phyloP scores from a whole-genome alignment of 1,140 invertebrate genomes.

The Thaumatotibia leucotreta region DNA sequence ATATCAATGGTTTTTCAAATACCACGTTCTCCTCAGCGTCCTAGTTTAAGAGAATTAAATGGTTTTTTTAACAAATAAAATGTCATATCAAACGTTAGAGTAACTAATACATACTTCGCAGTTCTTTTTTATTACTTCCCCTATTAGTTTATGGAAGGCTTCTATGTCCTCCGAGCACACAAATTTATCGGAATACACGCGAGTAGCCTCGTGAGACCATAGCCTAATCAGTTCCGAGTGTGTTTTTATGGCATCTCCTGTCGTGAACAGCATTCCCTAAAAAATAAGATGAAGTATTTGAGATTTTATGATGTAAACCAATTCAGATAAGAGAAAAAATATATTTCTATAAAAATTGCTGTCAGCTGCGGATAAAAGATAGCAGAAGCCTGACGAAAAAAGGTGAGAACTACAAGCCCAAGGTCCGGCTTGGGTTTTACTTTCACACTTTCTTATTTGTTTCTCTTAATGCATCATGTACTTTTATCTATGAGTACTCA shows the following conservation, averaged over 20 bases:
- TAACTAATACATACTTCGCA: conserved; percentile 81
- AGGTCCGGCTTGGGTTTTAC: no score
- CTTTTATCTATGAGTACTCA: no score
- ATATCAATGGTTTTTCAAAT: conserved; percentile 85
- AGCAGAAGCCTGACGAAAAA: no score
- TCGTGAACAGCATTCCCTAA: conserved; percentile 93
- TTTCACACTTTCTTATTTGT: no score
- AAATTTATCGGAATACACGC: conserved; percentile 95
- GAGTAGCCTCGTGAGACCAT: conserved; percentile 92
- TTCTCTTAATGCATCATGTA: no score
- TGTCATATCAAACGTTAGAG: conserved; percentile 10
- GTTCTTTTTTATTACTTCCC: conserved; percentile 89
- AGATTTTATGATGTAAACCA: no score
- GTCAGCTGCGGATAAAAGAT: no score
- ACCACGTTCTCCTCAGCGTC: conserved; percentile 64
- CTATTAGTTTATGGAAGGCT: conserved; percentile 84
- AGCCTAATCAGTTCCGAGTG: conserved; percentile 85
- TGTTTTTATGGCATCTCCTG: conserved; percentile 84
- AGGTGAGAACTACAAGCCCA: no score
- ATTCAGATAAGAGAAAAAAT: no score
- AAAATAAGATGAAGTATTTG: conserved; percentile 11
- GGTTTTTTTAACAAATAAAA: background rate
- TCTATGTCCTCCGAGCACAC: conserved; percentile 86
- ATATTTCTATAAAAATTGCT: no score
- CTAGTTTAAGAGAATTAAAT: conserved; percentile 26